Evolutionary conservation across 2,888 invertebrate genomes (phyloP), one percentile per base, ranked within the genome.

Genomic region (Theristus sp.): DNA sequence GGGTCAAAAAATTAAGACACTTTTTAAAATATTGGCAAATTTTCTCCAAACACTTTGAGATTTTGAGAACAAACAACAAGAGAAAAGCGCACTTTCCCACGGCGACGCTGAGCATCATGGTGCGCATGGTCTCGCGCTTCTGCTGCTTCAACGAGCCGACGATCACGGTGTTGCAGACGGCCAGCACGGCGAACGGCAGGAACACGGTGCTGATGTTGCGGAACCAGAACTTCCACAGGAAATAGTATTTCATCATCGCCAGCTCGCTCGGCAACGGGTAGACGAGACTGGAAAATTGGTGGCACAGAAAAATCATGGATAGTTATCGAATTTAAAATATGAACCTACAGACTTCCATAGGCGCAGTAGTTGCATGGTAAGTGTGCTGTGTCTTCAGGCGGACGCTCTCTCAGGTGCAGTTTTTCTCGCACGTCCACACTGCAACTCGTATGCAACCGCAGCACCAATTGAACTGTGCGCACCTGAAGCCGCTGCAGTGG

Each of bases 201-300:
- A 59, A 53, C 22, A 59, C 49, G 13, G 52, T 59, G 29, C 3
- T 27, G 30, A 59, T 27, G 53, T 59, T 59, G 24, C 59, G 52
- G 22, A 52, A 53, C 59, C 59, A 59, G 59, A 59, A 59, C 20
- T 27, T 30, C 59, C 49, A 52, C 10, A 59, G 25, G 6, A 10
- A 2, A 22, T 59, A 46, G 20, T 53, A 53, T 10, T 3, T 3
- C 49, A 49, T 20, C 24, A 24, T 49, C 13, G 49, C 20, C 13
- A 49, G 6, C 6, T 10, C 24, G 3, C 13, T 17, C n/a, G 20
- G 49, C 6, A 6, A 17, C 49, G 49, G 49, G 49, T 49, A 24
- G 49, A 49, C 49, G 38, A 13, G 17, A 49, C 20, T n/a, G 20
- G n/a, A 17, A 49, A 10, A n/a, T n/a, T n/a, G n/a, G n/a, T n/a